phyloP scores from a whole-genome alignment of 2,797 vertebrate genomes.

The Rhinogobio ventralis region DNA sequence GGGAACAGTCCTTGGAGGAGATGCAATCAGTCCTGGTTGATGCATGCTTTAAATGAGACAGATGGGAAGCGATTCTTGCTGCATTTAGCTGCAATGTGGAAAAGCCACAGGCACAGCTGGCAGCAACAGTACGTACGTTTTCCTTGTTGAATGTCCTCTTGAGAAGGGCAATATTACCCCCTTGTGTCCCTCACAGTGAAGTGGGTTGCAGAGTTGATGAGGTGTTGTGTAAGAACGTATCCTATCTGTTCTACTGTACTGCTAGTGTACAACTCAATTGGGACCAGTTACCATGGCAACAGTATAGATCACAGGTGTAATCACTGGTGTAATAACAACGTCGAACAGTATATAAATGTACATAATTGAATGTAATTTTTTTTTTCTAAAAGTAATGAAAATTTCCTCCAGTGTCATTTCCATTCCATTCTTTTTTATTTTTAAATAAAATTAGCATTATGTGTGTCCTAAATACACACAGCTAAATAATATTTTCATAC shows the following conservation, averaged over 20 bases:
- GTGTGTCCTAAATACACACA: background rate
- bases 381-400: background rate
- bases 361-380: background rate
- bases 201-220: background rate
- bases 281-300: conserved; percentile 22
- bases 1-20: conserved; percentile 22
- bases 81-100: background rate
- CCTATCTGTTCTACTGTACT: background rate
- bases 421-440: background rate
- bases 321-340: no score
- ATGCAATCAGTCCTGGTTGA: conserved; percentile 29
- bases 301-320: background rate
- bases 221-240: background rate
- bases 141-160: background rate
- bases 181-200: background rate
- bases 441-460: no score
- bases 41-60: conserved; percentile 28
- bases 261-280: background rate
- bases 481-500: no score
- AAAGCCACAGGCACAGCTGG: conserved; percentile 26
- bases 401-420: background rate
- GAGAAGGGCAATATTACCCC: background rate
- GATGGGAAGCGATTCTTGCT: conserved; percentile 17
- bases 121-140: background rate
- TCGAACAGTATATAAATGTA: background rate